Percentiles rank a stretch among this genome's conserved stretches.
Conservation (phyloP, 64 coral and sea anemone species). For the Montipora cactus region DNA sequence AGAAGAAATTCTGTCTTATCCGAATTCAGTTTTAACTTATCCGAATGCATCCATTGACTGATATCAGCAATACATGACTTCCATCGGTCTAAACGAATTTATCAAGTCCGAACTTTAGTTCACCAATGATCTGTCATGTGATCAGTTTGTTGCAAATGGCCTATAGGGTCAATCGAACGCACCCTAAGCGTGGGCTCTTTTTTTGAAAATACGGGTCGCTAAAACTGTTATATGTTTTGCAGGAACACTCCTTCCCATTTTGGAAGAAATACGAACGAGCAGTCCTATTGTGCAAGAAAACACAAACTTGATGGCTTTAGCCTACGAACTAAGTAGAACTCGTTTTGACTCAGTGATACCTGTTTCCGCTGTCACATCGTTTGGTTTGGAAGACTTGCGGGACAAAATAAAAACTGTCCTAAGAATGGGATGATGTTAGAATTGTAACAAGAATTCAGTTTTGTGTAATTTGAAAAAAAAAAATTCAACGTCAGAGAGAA, state of each 20-base stretch:
- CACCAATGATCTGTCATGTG: too few relatives aligned
- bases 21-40: too few relatives aligned
- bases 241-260: slow-evolving; percentile 12
- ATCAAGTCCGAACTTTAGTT: too few relatives aligned
- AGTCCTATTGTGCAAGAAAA: background rate
- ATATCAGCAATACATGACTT: too few relatives aligned
- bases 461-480: background rate
- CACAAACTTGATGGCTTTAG: slow-evolving; percentile 27
- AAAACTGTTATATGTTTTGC: background rate
- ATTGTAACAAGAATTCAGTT: background rate
- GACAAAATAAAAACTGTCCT: slow-evolving; percentile 18
- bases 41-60: too few relatives aligned
- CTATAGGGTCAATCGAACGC: too few relatives aligned
- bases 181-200: too few relatives aligned
- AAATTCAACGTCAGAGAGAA: too few relatives aligned
- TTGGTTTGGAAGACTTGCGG: slow-evolving; percentile 28
- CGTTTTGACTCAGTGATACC: slow-evolving; percentile 21
- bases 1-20: too few relatives aligned
- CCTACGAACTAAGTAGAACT: background rate
- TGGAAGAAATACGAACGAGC: slow-evolving; percentile 27
- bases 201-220: too few relatives aligned
- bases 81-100: too few relatives aligned
- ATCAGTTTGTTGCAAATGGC: too few relatives aligned
- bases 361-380: slow-evolving; percentile 25
- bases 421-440: background rate